Percentiles rank a stretch among this genome's conserved stretches.
Evolutionary conservation across 2,888 invertebrate genomes (phyloP).

Genomic region (Pecten maximus): DNA sequence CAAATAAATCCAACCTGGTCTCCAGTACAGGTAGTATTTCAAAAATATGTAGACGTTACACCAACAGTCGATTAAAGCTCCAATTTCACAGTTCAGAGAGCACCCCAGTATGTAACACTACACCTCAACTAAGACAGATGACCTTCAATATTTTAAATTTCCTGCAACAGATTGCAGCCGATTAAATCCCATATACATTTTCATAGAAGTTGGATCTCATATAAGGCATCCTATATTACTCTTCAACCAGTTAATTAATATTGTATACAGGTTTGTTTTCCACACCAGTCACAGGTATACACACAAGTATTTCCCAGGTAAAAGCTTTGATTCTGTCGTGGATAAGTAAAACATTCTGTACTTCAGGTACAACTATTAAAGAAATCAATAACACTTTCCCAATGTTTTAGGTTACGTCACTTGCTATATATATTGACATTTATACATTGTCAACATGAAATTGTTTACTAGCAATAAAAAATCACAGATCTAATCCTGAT

Average conservation of each 20-base stretch:
- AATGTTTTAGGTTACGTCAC: neutral
- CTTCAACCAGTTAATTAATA: neutral
- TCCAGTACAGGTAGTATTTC: neutral
- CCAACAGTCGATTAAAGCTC: neutral
- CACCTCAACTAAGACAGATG: neutral
- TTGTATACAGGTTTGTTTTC: neutral
- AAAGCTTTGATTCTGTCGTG: neutral
- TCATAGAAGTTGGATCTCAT: neutral
- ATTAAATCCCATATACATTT: neutral
- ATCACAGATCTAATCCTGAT: no score
- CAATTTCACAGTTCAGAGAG: slow-evolving; percentile 13
- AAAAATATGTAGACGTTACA: neutral
- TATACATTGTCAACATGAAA: neutral
- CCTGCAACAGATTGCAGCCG: neutral
- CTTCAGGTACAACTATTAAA: neutral
- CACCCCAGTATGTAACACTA: neutral
- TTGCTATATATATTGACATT: no score
- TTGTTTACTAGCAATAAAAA: no score
- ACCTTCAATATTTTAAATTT: neutral
- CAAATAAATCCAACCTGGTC: neutral
- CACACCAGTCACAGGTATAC: neutral
- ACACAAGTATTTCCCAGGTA: neutral
- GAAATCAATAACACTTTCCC: neutral
- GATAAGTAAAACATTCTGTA: neutral
- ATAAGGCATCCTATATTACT: neutral